Evolutionary conservation across 2,888 invertebrate genomes (phyloP).

Genomic region (Gymnosoma rotundatum): DNA sequence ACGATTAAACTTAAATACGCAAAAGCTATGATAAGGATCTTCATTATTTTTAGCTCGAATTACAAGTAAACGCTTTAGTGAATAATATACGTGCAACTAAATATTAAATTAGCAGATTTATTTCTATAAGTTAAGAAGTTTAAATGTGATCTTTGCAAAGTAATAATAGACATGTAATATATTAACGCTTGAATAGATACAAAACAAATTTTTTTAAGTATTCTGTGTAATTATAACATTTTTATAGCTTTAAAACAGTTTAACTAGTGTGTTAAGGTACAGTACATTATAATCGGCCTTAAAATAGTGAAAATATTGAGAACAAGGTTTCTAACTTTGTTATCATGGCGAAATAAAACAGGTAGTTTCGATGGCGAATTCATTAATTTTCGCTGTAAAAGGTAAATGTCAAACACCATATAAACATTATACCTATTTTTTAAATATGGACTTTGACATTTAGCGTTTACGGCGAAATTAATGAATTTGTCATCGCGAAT

Average conservation of each 20-base stretch:
- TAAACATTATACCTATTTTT: too few relatives aligned
- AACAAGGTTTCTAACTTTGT: too few relatives aligned
- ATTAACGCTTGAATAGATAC: slow-evolving; percentile 46
- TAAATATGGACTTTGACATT: too few relatives aligned
- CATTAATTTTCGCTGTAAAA: too few relatives aligned
- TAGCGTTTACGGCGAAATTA: too few relatives aligned
- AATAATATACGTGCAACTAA: not conserved
- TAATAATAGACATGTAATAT: slow-evolving; percentile 40
- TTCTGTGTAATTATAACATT: not conserved
- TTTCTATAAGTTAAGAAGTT: slow-evolving; percentile 15
- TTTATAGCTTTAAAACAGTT: not conserved
- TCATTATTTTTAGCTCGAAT: slow-evolving; percentile 7
- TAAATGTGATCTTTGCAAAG: slow-evolving; percentile 11
- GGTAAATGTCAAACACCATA: too few relatives aligned
- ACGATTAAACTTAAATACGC: slow-evolving; percentile 11
- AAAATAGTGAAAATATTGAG: too few relatives aligned
- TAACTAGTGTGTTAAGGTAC: too few relatives aligned
- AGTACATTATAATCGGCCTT: too few relatives aligned
- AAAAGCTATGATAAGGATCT: not conserved
- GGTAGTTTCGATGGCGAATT: too few relatives aligned
- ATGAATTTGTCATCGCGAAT: too few relatives aligned
- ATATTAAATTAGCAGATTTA: slow-evolving; percentile 14
- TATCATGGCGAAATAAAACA: too few relatives aligned
- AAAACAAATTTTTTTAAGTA: not conserved
- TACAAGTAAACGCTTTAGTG: not conserved